phyloP scores from a whole-genome alignment of 2,113 vertebrate genomes.

The Hylia prasina region DNA sequence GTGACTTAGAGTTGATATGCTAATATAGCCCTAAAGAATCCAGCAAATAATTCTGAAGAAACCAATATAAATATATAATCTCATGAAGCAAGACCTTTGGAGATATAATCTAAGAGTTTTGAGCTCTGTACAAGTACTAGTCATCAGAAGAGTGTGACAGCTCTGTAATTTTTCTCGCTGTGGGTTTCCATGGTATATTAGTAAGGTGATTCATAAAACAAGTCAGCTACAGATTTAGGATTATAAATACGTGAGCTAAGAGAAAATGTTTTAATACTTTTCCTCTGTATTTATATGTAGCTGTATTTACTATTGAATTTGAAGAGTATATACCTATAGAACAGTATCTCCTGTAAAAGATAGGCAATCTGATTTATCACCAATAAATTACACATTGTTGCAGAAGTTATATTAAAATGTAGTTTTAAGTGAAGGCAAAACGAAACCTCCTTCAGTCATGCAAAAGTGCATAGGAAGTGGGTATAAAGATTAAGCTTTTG shows the following conservation, averaged over 20 bases:
- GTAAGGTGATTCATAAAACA: background rate
- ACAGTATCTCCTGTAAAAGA: background rate
- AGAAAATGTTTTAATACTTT: background rate
- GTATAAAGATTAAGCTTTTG: background rate
- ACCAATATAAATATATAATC: background rate
- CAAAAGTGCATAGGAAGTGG: background rate
- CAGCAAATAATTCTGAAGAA: conserved; percentile 3
- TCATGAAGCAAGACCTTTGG: background rate
- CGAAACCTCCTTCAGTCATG: background rate
- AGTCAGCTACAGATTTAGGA: background rate
- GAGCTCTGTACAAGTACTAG: background rate
- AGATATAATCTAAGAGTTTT: background rate
- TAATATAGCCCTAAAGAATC: background rate
- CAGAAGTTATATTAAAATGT: background rate
- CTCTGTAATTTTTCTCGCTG: conserved; percentile 13
- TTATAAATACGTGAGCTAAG: background rate
- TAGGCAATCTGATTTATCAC: background rate
- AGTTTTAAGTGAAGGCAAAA: background rate
- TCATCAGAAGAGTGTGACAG: background rate
- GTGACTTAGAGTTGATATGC: background rate
- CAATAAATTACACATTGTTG: background rate
- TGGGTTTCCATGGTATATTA: background rate
- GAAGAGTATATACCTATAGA: background rate
- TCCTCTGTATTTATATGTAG: background rate
- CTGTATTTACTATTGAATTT: background rate